Base-by-base conservation (phyloP, 1,140 invertebrate genomes). In the Bombus balteatus region DNA sequence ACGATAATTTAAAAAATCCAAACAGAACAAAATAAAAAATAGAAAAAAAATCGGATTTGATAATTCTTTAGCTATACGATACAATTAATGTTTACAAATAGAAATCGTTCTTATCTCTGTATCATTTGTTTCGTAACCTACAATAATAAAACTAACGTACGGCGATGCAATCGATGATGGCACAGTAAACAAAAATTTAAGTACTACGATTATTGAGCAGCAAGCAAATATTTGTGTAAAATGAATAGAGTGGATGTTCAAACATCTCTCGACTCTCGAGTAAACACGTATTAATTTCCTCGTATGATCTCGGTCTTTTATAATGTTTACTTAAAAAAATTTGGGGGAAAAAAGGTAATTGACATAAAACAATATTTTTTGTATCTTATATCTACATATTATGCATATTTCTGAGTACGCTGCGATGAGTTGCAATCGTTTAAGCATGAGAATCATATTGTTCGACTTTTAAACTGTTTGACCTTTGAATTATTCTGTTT, bases 401-500 rank as follows among this genome's bases (percentile, higher is more conserved):
- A 53, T 22, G 18, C 47, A 53, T 22, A 53, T 8, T 53, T 1
- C 5, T 22, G 0, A 53, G 6, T 53, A 53, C 1, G 18, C 6
- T 22, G 47, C 18, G 6, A 53, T 1, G 18, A 25, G 22, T 25
- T 25, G 10, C 34, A 34, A 68, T 34, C 34, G 22, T 53, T 53
- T 70, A 18, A 13, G n/a, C 37, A 2, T n/a, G 28, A 12, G 25
- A 13, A 3, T 10, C 32, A 5, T 75, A 70, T 70, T 76, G 28
- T 53, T 66, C 41, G 37, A 28, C 62, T 80, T 59, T 85, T 83
- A 76, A 62, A 83, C 80, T 43, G 4, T 84, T 68, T 72, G 85
- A 89, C 43, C 88, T 90, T 80, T 89, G 74, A 34, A 62, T 76
- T 65, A 57, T 66, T 75, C 47, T 32, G 43, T 34, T 34, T 8